These are phyloP conservation scores for Drosophila kohkoa DNA, from an alignment of 1,140 invertebrate species.

Conservation along the genomic window DNA sequence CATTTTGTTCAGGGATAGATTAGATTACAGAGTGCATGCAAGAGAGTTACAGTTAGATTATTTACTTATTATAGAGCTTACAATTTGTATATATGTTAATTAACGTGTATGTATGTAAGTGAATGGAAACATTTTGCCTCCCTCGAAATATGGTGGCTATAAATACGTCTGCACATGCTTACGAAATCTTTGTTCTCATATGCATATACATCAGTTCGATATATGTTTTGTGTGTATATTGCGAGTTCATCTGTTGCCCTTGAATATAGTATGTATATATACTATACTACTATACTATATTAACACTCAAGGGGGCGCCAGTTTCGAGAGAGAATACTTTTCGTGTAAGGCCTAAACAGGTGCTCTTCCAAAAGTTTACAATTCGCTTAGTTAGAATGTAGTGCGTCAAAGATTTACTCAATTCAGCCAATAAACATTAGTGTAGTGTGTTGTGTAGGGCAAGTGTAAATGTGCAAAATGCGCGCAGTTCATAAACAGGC, in stretches of 20 bases:
- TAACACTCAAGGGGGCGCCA: not conserved
- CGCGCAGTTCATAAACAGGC: constrained; percentile 1
- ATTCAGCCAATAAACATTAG: constrained; percentile 9
- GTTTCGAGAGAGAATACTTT: not conserved
- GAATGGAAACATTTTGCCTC: constrained; percentile 17
- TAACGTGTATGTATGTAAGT: not conserved
- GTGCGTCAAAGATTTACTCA: not conserved
- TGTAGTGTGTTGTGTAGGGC: not conserved
- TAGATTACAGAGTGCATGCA: constrained; percentile 61
- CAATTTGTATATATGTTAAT: constrained; percentile 1
- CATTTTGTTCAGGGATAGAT: constrained; percentile 18
- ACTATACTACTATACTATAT: not conserved
- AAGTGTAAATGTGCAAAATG: constrained; percentile 26
- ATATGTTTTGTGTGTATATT: not conserved
- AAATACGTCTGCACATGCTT: constrained; percentile 42
- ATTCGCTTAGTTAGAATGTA: not conserved
- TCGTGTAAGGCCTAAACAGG: constrained; percentile 44
- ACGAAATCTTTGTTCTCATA: constrained; percentile 30
- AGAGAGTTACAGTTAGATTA: constrained; percentile 44
- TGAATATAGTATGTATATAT: constrained; percentile 49
- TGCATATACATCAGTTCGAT: constrained; percentile 16
- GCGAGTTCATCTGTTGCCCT: constrained; percentile 49
- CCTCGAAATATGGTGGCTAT: constrained; percentile 26
- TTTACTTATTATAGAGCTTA: constrained; percentile 1
- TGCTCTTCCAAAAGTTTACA: constrained; percentile 33